phyloP scores from a whole-genome alignment of 1,140 invertebrate species.

The Zaprionus camerounensis region DNA sequence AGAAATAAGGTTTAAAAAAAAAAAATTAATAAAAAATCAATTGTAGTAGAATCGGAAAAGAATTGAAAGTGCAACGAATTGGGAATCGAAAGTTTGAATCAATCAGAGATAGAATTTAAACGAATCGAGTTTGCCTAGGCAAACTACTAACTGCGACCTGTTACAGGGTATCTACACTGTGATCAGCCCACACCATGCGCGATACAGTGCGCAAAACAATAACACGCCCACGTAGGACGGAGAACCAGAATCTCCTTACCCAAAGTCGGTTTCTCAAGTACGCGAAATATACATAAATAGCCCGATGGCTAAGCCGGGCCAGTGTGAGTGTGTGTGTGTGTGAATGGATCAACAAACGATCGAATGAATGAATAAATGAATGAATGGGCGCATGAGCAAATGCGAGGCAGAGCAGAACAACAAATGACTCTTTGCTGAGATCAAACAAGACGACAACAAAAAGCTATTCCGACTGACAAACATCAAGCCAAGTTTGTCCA shows the following conservation, averaged over 20 bases:
- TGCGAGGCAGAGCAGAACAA: conserved; percentile 45
- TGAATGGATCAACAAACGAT: conserved; percentile 42
- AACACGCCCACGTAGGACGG: conserved; percentile 53
- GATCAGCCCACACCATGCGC: not conserved
- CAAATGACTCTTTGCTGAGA: conserved; percentile 65
- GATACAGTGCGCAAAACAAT: conserved; percentile 17
- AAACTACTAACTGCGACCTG: not conserved
- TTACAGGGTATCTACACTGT: not conserved
- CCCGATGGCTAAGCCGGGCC: conserved; percentile 9
- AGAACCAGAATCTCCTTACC: conserved; percentile 35
- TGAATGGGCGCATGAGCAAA: conserved; percentile 51
- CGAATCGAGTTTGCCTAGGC: not conserved
- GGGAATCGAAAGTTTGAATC: not conserved
- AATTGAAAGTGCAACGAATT: not conserved
- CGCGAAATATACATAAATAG: conserved; percentile 51
- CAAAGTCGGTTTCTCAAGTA: conserved; percentile 63
- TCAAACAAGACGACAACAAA: conserved; percentile 51
- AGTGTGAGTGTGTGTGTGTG: not conserved
- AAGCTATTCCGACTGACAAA: conserved; percentile 67
- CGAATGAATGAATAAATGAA: conserved; percentile 43
- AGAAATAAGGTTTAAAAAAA: not conserved
- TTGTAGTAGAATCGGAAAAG: too few relatives aligned
- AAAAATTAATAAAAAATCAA: not conserved
- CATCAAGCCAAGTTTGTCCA: conserved; percentile 68
- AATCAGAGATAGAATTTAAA: not conserved